phyloP scores from a whole-genome alignment of 2,113 vertebrate genomes.

The Salvator merianae region DNA sequence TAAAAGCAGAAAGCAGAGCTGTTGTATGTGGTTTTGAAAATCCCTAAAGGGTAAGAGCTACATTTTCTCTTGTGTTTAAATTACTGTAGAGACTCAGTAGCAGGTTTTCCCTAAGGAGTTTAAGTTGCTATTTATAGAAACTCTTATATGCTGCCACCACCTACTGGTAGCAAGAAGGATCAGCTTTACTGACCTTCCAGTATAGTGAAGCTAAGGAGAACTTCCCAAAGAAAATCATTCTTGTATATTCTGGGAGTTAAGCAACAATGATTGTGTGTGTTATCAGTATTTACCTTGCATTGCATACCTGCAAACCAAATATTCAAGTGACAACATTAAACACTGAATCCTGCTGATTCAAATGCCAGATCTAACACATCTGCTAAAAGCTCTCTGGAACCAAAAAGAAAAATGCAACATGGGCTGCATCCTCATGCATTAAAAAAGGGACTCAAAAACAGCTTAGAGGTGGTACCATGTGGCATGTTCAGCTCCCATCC shows the following conservation, averaged over 20 bases:
- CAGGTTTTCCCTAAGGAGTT: constrained; percentile 1
- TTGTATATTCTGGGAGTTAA: background rate
- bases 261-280: background rate
- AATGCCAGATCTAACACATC: background rate
- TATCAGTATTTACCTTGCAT: background rate
- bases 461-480: no score
- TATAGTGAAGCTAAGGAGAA: background rate
- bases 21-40: background rate
- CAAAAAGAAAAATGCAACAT: background rate
- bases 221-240: background rate
- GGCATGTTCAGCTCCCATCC: no score
- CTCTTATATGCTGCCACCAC: constrained; percentile 7
- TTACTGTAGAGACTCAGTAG: background rate
- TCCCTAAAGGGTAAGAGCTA: background rate
- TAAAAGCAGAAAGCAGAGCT: background rate
- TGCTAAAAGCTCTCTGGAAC: background rate
- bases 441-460: no score
- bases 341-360: background rate
- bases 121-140: constrained; percentile 14
- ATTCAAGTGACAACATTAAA: background rate
- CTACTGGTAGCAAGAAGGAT: constrained; percentile 17
- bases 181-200: background rate
- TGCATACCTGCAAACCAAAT: background rate
- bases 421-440: no score
- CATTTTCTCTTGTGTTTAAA: constrained; percentile 7